Base-by-base conservation (phyloP, 2,797 vertebrate species). In the Otolemur crassicaudatus region DNA sequence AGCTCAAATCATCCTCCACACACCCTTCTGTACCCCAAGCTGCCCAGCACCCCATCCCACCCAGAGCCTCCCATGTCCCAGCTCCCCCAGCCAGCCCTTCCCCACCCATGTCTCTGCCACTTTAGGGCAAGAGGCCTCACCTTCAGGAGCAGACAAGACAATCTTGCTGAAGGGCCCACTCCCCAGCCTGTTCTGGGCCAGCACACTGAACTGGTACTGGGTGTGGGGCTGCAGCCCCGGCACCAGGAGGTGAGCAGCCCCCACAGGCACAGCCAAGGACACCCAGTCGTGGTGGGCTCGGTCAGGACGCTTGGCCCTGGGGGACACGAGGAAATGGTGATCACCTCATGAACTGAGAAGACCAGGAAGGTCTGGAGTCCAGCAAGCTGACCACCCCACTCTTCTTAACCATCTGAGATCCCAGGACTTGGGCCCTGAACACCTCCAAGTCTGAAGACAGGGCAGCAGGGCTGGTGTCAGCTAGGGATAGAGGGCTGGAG, bases 131-230 rank as follows among this genome's bases (percentile, higher is more conserved):
- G 29, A 43, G 63, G 10, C 31, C 87, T 98, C 76, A 99, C 99
- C 98, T 91, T 98, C 97, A 7, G 99, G 99, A 92, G 98, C 97
- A 27, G 99, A 99, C 82, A 99, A 98, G 95, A 99, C 96, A 0
- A 99, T 99, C 97, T 99, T 99, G 80, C 99, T 99, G 98, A 99
- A 99, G 43, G 99, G 99, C 25, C 99, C 99, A 0, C 99, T 99
- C 60, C 99, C 99, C 69, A 99, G 98, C 97, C 99, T 99, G 98
- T 99, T 99, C 98, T 99, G 99, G 87, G 99, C 99, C 61, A 99
- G 98, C 94, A 99, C 98, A 0, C 99, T 99, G 98, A 99, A 99
- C 98, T 99, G 99, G 98, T 99, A 99, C 69, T 98, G 97, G 0
- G 98, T 99, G 73, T 98, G 98, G 0, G 99, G 98, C 90, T 99